Evolutionary conservation across 2,113 vertebrate species (phyloP).

Genomic region (Marcusenius ussheri): DNA sequence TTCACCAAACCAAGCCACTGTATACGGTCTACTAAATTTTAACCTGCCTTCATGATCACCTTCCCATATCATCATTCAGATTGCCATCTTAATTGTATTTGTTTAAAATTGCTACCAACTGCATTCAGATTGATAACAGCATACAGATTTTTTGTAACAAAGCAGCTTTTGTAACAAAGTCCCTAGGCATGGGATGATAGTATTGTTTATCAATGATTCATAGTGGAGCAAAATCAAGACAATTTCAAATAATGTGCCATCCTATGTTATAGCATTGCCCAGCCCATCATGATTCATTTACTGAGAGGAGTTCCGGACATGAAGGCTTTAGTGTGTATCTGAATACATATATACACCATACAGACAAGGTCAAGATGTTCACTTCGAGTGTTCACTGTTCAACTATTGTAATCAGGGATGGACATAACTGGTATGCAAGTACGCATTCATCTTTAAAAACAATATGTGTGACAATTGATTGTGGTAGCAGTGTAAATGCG

Average conservation of each 20-base stretch:
- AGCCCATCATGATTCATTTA: not conserved
- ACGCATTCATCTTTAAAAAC: too few relatives aligned
- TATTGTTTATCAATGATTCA: not conserved
- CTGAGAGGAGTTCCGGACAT: not conserved
- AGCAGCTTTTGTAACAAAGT: not conserved
- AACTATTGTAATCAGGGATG: not conserved
- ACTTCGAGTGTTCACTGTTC: not conserved
- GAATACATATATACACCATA: not conserved
- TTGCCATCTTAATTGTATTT: not conserved
- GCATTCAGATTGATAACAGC: not conserved
- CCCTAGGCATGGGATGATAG: not conserved
- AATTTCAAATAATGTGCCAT: not conserved
- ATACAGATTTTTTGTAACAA: not conserved
- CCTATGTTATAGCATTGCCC: not conserved
- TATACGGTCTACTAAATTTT: not conserved
- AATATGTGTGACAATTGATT: too few relatives aligned
- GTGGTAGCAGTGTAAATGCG: too few relatives aligned
- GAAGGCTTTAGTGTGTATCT: not conserved
- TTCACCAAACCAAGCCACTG: not conserved
- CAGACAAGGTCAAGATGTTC: not conserved
- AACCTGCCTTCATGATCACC: not conserved
- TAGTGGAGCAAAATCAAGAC: not conserved
- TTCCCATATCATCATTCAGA: not conserved
- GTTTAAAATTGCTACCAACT: constrained; percentile 6
- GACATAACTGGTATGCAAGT: too few relatives aligned